Conservation (phyloP, 2,797 vertebrate species). For the Antrozous pallidus region DNA sequence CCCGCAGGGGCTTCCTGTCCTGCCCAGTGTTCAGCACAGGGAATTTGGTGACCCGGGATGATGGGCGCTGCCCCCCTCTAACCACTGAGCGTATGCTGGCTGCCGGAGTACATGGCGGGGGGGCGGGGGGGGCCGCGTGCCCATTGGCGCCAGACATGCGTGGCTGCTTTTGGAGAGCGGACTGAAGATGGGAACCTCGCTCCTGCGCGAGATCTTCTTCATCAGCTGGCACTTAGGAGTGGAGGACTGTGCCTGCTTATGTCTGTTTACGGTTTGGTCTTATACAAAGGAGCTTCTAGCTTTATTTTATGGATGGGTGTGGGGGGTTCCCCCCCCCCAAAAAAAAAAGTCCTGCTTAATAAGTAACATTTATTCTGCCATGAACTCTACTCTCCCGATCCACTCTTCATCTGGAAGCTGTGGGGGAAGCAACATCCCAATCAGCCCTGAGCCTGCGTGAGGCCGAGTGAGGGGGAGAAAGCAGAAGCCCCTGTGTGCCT, state of each 20-base stretch:
- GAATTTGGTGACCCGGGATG: constrained; percentile 63
- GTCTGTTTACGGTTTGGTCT: not conserved
- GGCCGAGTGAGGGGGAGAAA: no score
- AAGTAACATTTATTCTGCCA: not conserved
- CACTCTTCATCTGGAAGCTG: no score
- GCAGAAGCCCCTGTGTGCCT: no score
- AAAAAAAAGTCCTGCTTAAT: constrained; percentile 2
- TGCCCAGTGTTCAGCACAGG: constrained; percentile 54
- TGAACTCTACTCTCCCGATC: constrained; percentile 13
- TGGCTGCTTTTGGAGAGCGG: constrained; percentile 61
- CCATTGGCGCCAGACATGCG: not conserved
- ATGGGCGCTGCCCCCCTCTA: constrained; percentile 39
- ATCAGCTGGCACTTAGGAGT: not conserved
- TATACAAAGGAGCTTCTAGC: not conserved
- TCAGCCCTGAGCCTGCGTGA: no score
- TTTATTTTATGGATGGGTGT: not conserved
- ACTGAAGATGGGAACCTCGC: not conserved
- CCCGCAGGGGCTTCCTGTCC: constrained; percentile 52
- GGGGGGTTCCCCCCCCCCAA: not conserved
- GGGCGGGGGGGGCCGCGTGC: constrained; percentile 61
- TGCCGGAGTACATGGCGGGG: constrained; percentile 32
- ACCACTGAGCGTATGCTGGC: constrained; percentile 30
- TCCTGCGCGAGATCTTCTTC: not conserved
- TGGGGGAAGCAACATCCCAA: no score
- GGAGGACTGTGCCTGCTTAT: not conserved